Base-by-base conservation (phyloP, 2,888 invertebrate species). In the Drosophila paranaensis region DNA sequence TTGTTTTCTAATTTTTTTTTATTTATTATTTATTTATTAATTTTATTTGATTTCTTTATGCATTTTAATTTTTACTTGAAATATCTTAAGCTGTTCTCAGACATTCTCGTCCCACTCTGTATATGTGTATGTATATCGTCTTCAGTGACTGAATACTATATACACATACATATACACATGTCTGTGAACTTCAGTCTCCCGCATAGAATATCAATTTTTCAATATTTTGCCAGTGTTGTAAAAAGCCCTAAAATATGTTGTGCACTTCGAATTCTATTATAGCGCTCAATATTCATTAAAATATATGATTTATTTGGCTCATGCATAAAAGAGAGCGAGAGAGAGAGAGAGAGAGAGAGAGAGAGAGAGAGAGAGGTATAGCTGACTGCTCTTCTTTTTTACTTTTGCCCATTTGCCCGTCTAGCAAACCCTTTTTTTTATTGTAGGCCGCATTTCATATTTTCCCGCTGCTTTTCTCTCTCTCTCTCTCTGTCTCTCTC, bases 401-500 rank as follows among this genome's bases (percentile, higher is more conserved):
- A 3, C 8, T 33, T 6, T 45, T n/a, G 11, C 14, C 40, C 33
- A 6, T 37, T 11, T 10, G 43, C 8, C 11, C 25, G 51, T 20
- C 30, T 68, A 54, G 57, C 57, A 73, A 73, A 51, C 69, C 70
- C 69, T 69, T 69, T 46, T 43, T 20, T 62, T 67, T 61, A 58
- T 62, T 16, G 56, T 39, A 30, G 33, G 43, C 46, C 60, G 40
- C 63, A 69, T 64, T 77, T 77, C 70, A 77, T 74, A 65, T 74
- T 74, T 70, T 37, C 30, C 40, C 25, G 20, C 14, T 35, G 8
- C 33, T 8, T 20, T 13, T 16, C 35, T 8, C n/a, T 30, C 27
- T 10, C 20, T 20, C 20, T 20, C 20, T 20, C 20, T 20, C 20
- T 20, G 1, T 20, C 20, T 2, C 9, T 8, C 11, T 20, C 13